Evolutionary conservation across 2,888 invertebrate species (phyloP).

Genomic region (Cactoblastis cactorum): DNA sequence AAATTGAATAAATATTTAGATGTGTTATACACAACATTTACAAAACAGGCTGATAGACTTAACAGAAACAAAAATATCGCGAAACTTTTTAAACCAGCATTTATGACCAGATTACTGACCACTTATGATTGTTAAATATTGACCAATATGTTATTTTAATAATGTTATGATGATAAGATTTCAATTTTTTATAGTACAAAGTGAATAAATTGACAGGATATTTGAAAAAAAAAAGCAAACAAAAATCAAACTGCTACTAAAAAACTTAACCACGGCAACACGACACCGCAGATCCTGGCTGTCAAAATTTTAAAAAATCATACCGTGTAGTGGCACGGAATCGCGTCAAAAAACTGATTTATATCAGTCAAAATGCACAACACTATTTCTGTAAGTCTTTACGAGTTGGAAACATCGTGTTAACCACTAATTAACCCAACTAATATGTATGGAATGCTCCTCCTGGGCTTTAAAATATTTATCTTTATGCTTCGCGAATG

Average conservation of each 20-base stretch:
- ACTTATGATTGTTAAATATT: too few species aligned
- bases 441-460: slow-evolving; percentile 35
- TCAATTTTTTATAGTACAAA: neutral
- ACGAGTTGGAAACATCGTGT: slow-evolving; percentile 37
- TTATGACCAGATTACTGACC: too few species aligned
- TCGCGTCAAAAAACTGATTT: slow-evolving; percentile 69
- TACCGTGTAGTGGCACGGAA: slow-evolving; percentile 61
- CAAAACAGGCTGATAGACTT: too few species aligned
- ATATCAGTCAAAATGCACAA: slow-evolving; percentile 44
- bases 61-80: too few species aligned
- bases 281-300: slow-evolving; percentile 66
- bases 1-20: too few species aligned
- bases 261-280: slow-evolving; percentile 43
- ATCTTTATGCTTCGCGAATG: slow-evolving; percentile 24
- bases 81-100: too few species aligned
- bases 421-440: slow-evolving; percentile 67
- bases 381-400: slow-evolving; percentile 33
- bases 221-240: slow-evolving; percentile 46
- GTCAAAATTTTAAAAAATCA: slow-evolving; percentile 59
- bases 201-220: slow-evolving; percentile 37
- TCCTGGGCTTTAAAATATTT: slow-evolving; percentile 30
- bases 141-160: too few species aligned
- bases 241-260: slow-evolving; percentile 37
- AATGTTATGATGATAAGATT: too few species aligned
- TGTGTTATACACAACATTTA: too few species aligned